A percentile compares a stretch with the other conserved stretches of the same genome.
Evolutionary conservation across 1,140 invertebrate species (phyloP).

Genomic region (Polyergus mexicanus): DNA sequence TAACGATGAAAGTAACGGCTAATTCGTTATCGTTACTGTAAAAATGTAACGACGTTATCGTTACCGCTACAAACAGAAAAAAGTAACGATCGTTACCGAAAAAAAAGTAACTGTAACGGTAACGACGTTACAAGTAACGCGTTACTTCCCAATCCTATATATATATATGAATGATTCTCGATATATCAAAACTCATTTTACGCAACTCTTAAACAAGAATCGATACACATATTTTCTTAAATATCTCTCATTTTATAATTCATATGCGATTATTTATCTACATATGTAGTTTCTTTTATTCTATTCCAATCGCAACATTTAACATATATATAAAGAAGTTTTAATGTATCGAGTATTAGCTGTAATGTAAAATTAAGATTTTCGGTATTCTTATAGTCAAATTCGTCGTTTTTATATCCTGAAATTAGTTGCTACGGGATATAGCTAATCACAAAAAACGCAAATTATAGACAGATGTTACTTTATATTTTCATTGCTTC

Average conservation of each 20-base stretch:
- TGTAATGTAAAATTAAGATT: neutral
- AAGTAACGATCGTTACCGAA: too few species aligned
- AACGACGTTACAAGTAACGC: too few species aligned
- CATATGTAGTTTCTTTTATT: neutral
- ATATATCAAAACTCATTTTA: conserved; percentile 22
- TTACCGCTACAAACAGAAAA: too few species aligned
- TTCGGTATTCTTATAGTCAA: neutral
- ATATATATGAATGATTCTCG: neutral
- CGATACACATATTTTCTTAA: neutral
- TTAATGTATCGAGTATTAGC: neutral
- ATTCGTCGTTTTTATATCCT: neutral
- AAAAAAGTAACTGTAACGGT: too few species aligned
- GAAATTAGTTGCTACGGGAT: neutral
- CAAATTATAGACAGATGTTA: neutral
- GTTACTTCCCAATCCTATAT: too few species aligned
- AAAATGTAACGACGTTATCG: too few species aligned
- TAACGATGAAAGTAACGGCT: too few species aligned
- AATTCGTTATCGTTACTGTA: too few species aligned
- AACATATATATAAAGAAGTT: conserved; percentile 1
- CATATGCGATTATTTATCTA: neutral
- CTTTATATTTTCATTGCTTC: neutral
- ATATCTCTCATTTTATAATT: neutral
- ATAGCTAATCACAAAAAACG: neutral
- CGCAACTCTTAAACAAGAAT: neutral
- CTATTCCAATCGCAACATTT: neutral